Evolutionary conservation across 2,113 vertebrate species (phyloP).

Genomic region (Coturnix japonica): DNA sequence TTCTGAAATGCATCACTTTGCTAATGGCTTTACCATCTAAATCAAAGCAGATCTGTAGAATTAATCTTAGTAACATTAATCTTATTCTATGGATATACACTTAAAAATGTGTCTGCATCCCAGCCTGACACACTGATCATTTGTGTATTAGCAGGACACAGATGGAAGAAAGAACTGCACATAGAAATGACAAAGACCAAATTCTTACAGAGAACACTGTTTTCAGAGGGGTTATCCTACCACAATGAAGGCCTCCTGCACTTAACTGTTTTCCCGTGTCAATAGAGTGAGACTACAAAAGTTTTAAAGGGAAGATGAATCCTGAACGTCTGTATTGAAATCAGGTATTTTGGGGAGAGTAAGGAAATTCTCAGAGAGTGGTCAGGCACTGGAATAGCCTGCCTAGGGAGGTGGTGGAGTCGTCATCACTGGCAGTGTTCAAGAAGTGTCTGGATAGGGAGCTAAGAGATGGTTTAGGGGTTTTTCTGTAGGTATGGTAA

Average conservation of each 20-base stretch:
- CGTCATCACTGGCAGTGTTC: too few relatives aligned
- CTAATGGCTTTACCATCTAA: background rate
- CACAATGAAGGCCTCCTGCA: background rate
- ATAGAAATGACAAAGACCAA: background rate
- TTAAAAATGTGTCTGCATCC: background rate
- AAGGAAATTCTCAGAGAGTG: background rate
- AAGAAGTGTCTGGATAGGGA: too few relatives aligned
- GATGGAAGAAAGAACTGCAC: background rate
- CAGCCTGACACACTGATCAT: background rate
- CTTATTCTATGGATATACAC: background rate
- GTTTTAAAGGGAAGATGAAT: background rate
- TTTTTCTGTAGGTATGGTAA: too few relatives aligned
- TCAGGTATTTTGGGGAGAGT: background rate
- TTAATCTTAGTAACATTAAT: background rate
- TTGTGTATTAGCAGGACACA: background rate
- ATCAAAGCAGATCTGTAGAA: background rate
- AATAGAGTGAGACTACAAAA: background rate
- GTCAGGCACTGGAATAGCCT: too few relatives aligned
- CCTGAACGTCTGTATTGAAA: background rate
- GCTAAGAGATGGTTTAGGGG: too few relatives aligned
- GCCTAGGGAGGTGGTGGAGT: too few relatives aligned
- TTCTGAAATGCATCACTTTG: background rate
- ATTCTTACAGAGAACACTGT: background rate
- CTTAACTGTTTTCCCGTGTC: background rate
- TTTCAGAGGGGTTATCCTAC: background rate